Evolutionary conservation across 2,888 invertebrate genomes (phyloP).

Genomic region (Steinernema hermaphroditum): DNA sequence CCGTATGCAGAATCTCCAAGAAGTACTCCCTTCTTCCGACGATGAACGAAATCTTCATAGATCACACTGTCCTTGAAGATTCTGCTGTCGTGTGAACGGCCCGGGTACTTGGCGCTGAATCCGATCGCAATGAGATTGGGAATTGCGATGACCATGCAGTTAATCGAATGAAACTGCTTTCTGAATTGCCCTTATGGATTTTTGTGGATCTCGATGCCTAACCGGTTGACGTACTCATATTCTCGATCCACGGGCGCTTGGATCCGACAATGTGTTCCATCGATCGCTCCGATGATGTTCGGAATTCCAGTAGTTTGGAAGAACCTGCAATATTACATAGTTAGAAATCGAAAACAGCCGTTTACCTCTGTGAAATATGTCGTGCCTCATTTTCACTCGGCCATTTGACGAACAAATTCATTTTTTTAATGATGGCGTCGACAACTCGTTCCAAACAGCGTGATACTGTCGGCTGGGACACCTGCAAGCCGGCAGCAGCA

Average conservation of each 20-base stretch:
- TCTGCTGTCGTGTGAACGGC: background rate
- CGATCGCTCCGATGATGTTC: background rate
- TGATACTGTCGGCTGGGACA: background rate
- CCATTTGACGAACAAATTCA: background rate
- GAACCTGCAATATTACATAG: too few species aligned
- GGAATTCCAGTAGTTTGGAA: background rate
- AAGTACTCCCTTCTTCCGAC: background rate
- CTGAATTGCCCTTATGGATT: too few species aligned
- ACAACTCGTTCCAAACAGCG: background rate
- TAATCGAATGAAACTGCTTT: background rate
- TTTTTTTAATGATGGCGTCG: background rate
- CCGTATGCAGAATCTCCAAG: constrained; percentile 2
- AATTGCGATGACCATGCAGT: background rate
- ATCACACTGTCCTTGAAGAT: background rate
- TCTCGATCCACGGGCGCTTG: background rate
- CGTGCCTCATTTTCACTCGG: background rate
- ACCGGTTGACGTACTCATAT: background rate
- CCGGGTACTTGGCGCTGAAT: background rate
- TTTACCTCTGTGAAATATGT: background rate
- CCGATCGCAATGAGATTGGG: background rate
- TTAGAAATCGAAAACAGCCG: too few species aligned
- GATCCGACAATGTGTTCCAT: background rate
- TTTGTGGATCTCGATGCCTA: too few species aligned
- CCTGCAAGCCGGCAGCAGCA: background rate
- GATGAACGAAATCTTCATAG: background rate